phyloP scores from a whole-genome alignment of 64 coral and sea anemone genomes.

The Cladopsammia gracilis region DNA sequence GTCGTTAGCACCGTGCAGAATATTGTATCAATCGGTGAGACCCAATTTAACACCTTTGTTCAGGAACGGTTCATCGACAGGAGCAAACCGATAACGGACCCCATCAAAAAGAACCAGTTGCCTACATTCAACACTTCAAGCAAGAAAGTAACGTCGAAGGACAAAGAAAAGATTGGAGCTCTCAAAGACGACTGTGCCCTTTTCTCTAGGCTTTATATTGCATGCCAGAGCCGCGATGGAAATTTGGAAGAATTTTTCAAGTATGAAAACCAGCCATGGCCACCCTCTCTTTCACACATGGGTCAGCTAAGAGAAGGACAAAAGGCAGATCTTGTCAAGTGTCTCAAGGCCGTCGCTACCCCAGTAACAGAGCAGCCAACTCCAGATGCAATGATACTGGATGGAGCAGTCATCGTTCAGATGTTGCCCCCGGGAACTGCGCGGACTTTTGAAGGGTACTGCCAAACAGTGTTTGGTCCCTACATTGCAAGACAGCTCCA shows the following conservation, averaged over 20 bases:
- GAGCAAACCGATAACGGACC: background rate
- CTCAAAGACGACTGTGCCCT: conserved; percentile 23
- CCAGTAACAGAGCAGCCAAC: background rate
- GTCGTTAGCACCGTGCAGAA: conserved; percentile 6
- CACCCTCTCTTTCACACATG: background rate
- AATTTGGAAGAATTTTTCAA: conserved; percentile 28
- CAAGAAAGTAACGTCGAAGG: conserved; percentile 23
- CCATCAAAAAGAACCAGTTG: background rate
- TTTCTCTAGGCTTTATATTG: conserved; percentile 2
- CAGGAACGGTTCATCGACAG: conserved; percentile 23
- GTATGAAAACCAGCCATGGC: conserved; percentile 6
- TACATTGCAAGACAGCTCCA: background rate
- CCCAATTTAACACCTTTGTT: conserved; percentile 13
- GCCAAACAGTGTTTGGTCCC: background rate
- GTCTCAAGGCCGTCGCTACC: background rate
- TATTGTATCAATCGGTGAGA: background rate
- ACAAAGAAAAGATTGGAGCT: background rate
- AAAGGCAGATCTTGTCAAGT: conserved; percentile 37
- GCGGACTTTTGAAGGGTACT: conserved; percentile 9
- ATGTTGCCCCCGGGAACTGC: background rate
- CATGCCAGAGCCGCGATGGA: conserved; percentile 20
- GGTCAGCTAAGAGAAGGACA: background rate
- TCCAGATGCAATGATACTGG: background rate
- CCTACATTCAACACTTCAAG: background rate
- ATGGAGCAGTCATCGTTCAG: conserved; percentile 11